Evolutionary conservation across 1,140 invertebrate genomes (phyloP).

Genomic region (Diabrotica undecimpunctata): DNA sequence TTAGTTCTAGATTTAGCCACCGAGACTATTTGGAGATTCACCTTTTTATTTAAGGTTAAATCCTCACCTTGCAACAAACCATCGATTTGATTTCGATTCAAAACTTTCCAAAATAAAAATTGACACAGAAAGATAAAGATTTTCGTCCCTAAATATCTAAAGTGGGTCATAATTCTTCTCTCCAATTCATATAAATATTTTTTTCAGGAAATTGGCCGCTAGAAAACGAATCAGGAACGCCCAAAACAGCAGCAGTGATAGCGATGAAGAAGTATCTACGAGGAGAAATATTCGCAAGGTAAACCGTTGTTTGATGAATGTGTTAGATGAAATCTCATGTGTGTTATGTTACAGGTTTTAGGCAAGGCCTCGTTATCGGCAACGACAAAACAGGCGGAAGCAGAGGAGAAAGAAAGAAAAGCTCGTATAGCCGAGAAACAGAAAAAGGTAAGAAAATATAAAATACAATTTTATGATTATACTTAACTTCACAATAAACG

Average conservation of each 20-base stretch:
- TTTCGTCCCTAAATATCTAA: no score
- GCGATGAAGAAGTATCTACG: conserved; percentile 40
- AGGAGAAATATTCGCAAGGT: conserved; percentile 43
- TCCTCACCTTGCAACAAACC: no score
- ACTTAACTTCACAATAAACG: no score
- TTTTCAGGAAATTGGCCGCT: conserved; percentile 23
- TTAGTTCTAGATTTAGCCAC: no score
- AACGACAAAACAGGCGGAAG: conserved; percentile 80
- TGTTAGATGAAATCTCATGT: no score
- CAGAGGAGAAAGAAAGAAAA: conserved; percentile 83
- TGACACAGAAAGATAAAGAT: no score
- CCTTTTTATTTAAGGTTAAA: no score
- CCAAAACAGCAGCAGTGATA: conserved; percentile 39
- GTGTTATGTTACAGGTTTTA: conserved; percentile 27
- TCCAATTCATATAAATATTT: no score
- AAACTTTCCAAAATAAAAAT: no score
- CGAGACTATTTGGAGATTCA: no score
- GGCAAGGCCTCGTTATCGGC: conserved; percentile 57
- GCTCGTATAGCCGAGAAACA: conserved; percentile 84
- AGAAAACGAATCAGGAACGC: conserved; percentile 36
- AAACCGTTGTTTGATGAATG: neutral
- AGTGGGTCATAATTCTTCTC: no score
- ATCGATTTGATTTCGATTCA: no score
- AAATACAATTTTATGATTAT: neutral
- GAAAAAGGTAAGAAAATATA: conserved; percentile 58